phyloP scores from a whole-genome alignment of 1,140 invertebrate genomes.

The Danaus plexippus region DNA sequence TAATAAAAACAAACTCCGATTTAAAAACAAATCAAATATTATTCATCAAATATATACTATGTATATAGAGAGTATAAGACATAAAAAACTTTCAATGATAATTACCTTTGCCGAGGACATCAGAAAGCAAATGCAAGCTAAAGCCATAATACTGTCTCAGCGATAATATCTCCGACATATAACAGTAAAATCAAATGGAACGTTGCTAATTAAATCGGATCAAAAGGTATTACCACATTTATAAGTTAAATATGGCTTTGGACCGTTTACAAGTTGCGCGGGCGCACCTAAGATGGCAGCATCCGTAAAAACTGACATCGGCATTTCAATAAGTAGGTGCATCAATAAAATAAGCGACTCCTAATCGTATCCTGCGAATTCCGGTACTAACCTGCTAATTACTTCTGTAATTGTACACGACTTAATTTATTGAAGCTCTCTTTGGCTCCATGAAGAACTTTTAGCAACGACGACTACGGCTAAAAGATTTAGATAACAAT shows the following conservation, averaged over 20 bases:
- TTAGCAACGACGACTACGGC: too few relatives aligned
- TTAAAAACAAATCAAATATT: too few relatives aligned
- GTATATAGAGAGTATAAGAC: too few relatives aligned
- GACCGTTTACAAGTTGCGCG: constrained; percentile 31
- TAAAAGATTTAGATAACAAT: too few relatives aligned
- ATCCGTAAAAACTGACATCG: constrained; percentile 26
- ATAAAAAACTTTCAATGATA: constrained; percentile 8
- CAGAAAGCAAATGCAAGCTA: constrained; percentile 13
- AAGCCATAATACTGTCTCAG: constrained; percentile 16
- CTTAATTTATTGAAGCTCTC: too few relatives aligned
- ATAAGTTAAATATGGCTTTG: constrained; percentile 32
- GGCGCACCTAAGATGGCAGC: constrained; percentile 27
- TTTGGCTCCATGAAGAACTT: too few relatives aligned
- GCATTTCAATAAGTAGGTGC: constrained; percentile 37
- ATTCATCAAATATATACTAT: too few relatives aligned
- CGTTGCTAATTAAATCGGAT: constrained; percentile 41
- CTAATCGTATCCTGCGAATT: constrained; percentile 29
- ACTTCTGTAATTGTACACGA: too few relatives aligned
- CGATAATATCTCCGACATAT: constrained; percentile 17
- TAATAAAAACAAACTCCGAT: too few relatives aligned
- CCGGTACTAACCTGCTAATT: constrained; percentile 8
- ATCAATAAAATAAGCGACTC: constrained; percentile 50
- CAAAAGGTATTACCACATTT: constrained; percentile 37
- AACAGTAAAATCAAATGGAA: constrained; percentile 31
- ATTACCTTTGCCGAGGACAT: constrained; percentile 5